A percentile compares a stretch with the other conserved stretches of the same genome.
phyloP scores from a whole-genome alignment of 2,113 vertebrate species.

The Chrysemys picta region DNA sequence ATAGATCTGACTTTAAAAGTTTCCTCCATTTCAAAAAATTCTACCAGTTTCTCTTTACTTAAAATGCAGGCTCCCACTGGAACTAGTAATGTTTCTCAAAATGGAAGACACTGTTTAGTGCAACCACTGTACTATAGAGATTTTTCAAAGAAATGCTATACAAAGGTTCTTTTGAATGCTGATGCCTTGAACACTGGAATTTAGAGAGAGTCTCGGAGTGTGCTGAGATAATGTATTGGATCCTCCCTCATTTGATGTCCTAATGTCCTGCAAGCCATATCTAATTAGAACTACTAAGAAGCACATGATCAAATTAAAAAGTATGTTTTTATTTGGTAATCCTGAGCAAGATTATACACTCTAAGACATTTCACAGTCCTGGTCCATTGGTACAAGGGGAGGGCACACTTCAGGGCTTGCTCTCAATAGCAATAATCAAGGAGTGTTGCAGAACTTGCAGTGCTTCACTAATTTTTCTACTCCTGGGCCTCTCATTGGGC shows the following conservation, averaged over 20 bases:
- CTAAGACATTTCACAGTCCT: background rate
- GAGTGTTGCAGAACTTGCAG: background rate
- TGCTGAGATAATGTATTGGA: background rate
- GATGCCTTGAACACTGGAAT: background rate
- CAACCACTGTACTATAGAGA: background rate
- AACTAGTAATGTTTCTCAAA: background rate
- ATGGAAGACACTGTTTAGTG: background rate
- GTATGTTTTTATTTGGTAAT: background rate
- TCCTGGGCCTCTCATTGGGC: background rate
- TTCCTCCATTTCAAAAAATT: background rate
- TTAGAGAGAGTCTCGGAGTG: background rate
- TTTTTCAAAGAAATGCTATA: background rate
- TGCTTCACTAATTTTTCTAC: background rate
- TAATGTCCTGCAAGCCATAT: background rate
- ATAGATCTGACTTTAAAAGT: background rate
- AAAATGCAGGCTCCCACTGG: background rate
- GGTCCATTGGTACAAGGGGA: background rate
- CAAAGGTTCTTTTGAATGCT: background rate
- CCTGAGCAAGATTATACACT: background rate
- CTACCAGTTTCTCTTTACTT: background rate
- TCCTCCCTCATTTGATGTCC: background rate
- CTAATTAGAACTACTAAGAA: background rate
- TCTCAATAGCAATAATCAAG: background rate
- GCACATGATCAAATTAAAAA: background rate
- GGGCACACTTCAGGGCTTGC: background rate